Conservation (phyloP, 2,113 vertebrate species). For the Ornithorhynchus anatinus region DNA sequence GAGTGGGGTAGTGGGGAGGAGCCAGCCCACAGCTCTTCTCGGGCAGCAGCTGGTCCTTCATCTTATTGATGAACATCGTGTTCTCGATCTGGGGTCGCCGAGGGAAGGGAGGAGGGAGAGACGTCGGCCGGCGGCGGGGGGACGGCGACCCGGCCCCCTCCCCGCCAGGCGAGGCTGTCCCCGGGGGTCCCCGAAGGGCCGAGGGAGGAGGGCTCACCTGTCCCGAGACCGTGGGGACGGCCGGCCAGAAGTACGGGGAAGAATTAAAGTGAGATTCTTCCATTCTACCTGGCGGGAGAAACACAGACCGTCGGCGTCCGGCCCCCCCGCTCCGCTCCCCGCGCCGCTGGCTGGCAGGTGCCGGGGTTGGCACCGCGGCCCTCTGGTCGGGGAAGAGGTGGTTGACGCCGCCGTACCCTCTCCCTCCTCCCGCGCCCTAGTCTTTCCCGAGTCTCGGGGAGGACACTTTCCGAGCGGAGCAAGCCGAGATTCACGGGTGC, state of each 20-base stretch:
- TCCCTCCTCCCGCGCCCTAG: no score
- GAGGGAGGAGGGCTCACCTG: slow-evolving; percentile 77
- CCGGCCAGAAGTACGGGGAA: slow-evolving; percentile 97
- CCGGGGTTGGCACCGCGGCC: no score
- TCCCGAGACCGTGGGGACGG: slow-evolving; percentile 89
- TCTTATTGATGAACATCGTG: slow-evolving; percentile 97
- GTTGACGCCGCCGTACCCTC: no score
- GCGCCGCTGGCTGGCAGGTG: no score
- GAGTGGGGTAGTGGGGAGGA: slow-evolving; percentile 90
- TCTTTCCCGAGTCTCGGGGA: no score
- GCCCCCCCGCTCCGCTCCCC: no score
- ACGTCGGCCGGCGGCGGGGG: no score
- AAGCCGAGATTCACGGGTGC: no score
- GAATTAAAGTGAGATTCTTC: slow-evolving; percentile 99
- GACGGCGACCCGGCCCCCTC: not conserved
- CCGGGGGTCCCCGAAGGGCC: not conserved
- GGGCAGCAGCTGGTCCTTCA: slow-evolving; percentile 93
- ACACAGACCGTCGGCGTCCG: slow-evolving; percentile 28
- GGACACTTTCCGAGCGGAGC: no score
- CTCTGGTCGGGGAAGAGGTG: no score
- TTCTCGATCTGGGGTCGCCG: slow-evolving; percentile 97
- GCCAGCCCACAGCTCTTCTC: slow-evolving; percentile 88
- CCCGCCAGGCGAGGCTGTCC: not conserved
- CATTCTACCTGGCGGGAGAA: slow-evolving; percentile 88
- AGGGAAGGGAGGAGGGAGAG: not conserved